phyloP scores from a whole-genome alignment of 2,888 invertebrate species.

The Operophtera brumata region DNA sequence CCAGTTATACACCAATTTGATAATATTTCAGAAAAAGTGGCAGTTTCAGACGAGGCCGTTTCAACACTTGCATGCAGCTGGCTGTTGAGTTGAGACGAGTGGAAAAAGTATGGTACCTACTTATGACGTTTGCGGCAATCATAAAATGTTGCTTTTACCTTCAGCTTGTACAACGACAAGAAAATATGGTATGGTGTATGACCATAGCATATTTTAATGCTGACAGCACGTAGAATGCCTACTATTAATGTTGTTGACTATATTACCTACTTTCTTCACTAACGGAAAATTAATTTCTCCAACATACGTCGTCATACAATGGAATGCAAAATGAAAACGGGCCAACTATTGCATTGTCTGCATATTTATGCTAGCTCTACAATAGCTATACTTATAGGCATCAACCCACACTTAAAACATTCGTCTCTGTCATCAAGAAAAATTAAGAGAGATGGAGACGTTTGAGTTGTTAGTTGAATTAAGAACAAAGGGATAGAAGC shows the following conservation, averaged over 20 bases:
- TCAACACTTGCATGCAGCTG: no score
- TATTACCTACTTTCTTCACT: constrained; percentile 1
- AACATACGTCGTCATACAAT: constrained; percentile 35
- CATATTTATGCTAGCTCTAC: constrained; percentile 49
- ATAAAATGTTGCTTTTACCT: no score
- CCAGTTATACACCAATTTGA: neutral
- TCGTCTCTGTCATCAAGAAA: constrained; percentile 4
- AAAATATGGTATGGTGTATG: no score
- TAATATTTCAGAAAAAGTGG: no score
- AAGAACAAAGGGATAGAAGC: constrained; percentile 5
- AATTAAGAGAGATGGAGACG: constrained; percentile 4
- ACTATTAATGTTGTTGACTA: no score
- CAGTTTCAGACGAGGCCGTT: no score
- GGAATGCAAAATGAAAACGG: constrained; percentile 52
- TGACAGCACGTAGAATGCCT: no score
- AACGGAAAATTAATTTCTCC: constrained; percentile 16
- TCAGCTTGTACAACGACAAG: no score
- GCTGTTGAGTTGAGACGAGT: no score
- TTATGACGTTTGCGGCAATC: no score
- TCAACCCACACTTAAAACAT: constrained; percentile 15
- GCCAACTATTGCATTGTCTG: constrained; percentile 54
- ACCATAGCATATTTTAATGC: no score
- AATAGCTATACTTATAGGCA: constrained; percentile 31
- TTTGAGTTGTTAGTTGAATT: constrained; percentile 11
- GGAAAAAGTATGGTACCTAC: no score